Evolutionary conservation across 2,113 vertebrate species (phyloP).

Genomic region (Tursiops truncatus): DNA sequence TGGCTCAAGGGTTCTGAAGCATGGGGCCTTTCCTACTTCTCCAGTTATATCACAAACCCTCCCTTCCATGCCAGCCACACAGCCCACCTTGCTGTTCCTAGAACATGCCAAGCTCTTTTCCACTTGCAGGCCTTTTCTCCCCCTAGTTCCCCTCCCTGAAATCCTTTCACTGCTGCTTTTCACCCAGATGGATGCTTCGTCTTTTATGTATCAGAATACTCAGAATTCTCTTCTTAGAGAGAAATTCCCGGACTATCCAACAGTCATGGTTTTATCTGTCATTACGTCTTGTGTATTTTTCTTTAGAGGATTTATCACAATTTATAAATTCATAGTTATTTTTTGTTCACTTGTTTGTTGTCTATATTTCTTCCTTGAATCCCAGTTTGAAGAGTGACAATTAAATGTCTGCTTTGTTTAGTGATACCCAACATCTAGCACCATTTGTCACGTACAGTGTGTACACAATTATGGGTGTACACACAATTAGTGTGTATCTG

Average conservation of each 20-base stretch:
- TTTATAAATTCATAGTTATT: background rate
- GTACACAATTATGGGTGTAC: background rate
- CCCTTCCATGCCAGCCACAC: background rate
- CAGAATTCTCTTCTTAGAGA: background rate
- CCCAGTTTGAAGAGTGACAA: background rate
- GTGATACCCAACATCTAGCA: background rate
- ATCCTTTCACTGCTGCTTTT: background rate
- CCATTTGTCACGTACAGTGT: background rate
- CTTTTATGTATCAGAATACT: background rate
- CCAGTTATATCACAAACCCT: background rate
- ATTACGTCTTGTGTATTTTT: background rate
- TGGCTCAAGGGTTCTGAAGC: fast-evolving
- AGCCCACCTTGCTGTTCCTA: background rate
- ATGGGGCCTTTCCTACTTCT: background rate
- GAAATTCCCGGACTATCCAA: background rate
- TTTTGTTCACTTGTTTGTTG: background rate
- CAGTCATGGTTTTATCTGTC: background rate
- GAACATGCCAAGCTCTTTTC: background rate
- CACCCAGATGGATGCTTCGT: background rate
- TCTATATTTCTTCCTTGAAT: background rate
- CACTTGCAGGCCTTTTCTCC: background rate
- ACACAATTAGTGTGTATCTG: background rate
- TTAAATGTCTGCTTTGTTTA: background rate
- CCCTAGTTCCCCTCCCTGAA: background rate
- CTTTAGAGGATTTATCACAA: background rate